Evolutionary conservation across 2,113 vertebrate species (phyloP).

Genomic region (Antechinus stuartii): DNA sequence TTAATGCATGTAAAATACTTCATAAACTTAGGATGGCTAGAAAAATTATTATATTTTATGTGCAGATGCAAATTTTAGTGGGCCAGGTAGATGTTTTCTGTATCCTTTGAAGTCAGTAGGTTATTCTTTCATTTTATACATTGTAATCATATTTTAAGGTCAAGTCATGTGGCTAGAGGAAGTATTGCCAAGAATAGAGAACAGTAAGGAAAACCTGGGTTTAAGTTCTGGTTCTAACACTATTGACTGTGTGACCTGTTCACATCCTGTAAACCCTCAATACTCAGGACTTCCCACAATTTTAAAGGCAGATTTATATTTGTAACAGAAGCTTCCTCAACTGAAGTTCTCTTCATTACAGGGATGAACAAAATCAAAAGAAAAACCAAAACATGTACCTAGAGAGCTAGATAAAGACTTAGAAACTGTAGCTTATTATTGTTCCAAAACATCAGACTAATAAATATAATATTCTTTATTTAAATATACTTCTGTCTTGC

Average conservation of each 20-base stretch:
- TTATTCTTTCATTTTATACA: background rate
- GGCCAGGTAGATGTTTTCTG: background rate
- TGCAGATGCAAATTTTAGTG: background rate
- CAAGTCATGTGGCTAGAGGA: background rate
- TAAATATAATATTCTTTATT: background rate
- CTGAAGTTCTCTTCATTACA: background rate
- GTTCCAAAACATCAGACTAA: background rate
- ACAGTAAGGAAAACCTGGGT: background rate
- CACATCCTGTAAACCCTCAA: background rate
- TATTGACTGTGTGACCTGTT: background rate
- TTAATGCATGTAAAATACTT: background rate
- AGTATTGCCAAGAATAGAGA: background rate
- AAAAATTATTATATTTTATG: background rate
- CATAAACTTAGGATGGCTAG: background rate
- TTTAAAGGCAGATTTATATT: background rate
- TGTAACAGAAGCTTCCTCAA: background rate
- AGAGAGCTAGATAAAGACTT: background rate
- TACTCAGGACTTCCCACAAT: background rate
- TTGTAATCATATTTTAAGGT: background rate
- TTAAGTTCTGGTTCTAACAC: background rate
- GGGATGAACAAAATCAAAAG: background rate
- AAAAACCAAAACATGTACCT: background rate
- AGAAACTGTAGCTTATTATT: background rate
- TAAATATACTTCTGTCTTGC: background rate
- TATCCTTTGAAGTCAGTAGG: background rate